These are phyloP conservation scores for Proteles cristata DNA, from an alignment of 2,113 vertebrate species.

Conservation along the genomic window DNA sequence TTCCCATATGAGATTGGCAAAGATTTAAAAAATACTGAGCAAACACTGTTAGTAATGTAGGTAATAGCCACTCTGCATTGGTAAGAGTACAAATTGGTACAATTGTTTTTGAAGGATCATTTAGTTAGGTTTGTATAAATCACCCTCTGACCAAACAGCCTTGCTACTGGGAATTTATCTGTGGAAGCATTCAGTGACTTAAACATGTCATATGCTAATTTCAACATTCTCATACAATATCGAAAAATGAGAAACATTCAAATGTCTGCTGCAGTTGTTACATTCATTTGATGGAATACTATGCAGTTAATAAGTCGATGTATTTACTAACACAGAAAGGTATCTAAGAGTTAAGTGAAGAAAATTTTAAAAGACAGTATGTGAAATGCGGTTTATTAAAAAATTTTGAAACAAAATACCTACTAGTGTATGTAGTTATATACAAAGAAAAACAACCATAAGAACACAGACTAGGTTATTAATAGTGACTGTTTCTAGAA, in stretches of 20 bases:
- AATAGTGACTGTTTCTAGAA: background rate
- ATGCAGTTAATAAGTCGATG: background rate
- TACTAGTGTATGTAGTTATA: background rate
- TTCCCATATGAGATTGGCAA: background rate
- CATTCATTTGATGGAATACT: slow-evolving; percentile 1
- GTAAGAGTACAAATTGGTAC: background rate
- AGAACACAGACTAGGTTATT: background rate
- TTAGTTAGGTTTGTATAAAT: background rate
- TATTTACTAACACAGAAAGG: background rate
- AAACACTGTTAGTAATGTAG: background rate
- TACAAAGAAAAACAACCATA: background rate
- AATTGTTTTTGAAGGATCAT: background rate
- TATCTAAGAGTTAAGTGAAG: background rate
- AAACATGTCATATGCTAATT: slow-evolving; percentile 15
- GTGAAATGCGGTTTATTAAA: background rate
- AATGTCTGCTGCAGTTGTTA: background rate
- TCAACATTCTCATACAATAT: background rate
- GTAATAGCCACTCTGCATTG: background rate
- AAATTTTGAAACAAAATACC: background rate
- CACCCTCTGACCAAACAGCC: background rate
- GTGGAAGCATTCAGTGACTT: background rate
- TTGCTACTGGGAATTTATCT: background rate
- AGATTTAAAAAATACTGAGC: background rate
- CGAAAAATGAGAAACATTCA: background rate
- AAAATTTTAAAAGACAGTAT: background rate